phyloP scores from a whole-genome alignment of 2,113 vertebrate species.

The Catharus minimus region DNA sequence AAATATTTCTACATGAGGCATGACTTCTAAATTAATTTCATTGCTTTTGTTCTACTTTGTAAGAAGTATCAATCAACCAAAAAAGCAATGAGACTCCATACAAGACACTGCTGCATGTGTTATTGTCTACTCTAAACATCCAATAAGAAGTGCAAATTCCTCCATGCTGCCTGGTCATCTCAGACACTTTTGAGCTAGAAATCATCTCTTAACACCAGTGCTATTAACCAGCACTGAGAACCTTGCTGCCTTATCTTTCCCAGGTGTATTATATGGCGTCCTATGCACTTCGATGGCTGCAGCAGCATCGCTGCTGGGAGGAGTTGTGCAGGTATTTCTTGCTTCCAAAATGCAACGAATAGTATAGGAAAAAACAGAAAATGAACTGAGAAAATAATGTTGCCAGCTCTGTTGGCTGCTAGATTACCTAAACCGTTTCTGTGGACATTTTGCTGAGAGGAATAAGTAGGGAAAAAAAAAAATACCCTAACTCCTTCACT shows the following conservation, averaged over 20 bases:
- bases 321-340: constrained; percentile 80
- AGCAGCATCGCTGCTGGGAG: constrained; percentile 80
- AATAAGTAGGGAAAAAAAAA: background rate
- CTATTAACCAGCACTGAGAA: background rate
- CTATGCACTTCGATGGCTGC: constrained; percentile 84
- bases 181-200: background rate
- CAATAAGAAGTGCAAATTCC: background rate
- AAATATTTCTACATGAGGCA: background rate
- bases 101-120: background rate
- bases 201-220: too few relatives aligned
- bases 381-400: background rate
- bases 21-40: background rate
- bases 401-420: background rate
- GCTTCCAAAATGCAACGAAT: background rate
- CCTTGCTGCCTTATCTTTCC: background rate
- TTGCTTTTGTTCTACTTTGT: background rate
- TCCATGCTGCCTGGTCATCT: background rate
- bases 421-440: background rate
- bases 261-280: constrained; percentile 82
- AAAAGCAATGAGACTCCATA: accelerated
- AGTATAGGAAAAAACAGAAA: background rate
- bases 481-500: background rate
- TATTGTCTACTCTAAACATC: background rate
- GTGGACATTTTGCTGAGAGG: background rate
- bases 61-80: background rate